Evolutionary conservation across 2,888 invertebrate species (phyloP).

Genomic region (Neuroscelio doddi): DNA sequence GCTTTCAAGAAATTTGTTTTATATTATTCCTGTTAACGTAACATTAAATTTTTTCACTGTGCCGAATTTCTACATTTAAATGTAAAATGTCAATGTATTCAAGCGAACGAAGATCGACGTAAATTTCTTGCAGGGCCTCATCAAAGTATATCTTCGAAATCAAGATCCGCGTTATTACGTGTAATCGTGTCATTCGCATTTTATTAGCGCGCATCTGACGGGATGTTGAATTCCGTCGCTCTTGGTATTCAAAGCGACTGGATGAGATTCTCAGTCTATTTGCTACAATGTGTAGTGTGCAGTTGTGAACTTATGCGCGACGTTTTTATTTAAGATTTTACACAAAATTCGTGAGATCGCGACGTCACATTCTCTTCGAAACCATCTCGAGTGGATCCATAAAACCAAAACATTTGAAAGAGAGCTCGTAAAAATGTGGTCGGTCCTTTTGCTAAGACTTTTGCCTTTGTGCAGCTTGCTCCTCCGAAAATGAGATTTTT

Average conservation of each 20-base stretch:
- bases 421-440: constrained; percentile 31
- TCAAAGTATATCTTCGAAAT: constrained; percentile 25
- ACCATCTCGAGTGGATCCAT: constrained; percentile 29
- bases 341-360: constrained; percentile 13
- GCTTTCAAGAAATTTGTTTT: no score
- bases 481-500: constrained; percentile 20
- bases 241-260: constrained; percentile 24
- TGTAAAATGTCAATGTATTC: constrained; percentile 20
- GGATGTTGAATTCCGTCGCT: constrained; percentile 22
- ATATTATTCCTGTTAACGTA: no score
- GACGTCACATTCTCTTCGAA: constrained; percentile 22
- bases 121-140: constrained; percentile 21
- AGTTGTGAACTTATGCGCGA: constrained; percentile 6
- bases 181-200: constrained; percentile 24
- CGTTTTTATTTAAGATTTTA: constrained; percentile 17
- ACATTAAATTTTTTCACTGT: no score
- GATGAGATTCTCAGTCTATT: constrained; percentile 26
- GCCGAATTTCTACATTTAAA: background rate
- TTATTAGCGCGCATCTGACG: constrained; percentile 19
- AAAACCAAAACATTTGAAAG: constrained; percentile 37
- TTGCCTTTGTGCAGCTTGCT: constrained; percentile 27
- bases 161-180: constrained; percentile 17
- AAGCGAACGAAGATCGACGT: constrained; percentile 17
- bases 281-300: constrained; percentile 8
- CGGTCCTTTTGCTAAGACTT: constrained; percentile 28